Base-by-base conservation (phyloP, 2,113 vertebrate species). In the Carassius gibelio region DNA sequence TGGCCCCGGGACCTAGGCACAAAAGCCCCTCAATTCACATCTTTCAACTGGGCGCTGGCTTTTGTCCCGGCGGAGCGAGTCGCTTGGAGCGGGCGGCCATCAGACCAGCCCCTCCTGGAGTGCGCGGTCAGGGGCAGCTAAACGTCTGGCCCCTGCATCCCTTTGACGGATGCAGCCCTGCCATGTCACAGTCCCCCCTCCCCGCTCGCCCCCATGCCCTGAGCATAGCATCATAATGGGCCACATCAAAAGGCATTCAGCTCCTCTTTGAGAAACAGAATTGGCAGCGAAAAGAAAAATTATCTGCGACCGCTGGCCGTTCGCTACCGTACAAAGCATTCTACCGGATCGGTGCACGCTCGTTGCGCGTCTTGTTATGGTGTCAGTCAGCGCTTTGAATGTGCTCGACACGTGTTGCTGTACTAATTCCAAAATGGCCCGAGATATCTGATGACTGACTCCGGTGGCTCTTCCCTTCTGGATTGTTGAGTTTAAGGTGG, bases 151-250 rank as follows among this genome's bases (percentile, higher is more conserved):
- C 92, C 77, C 85, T 52, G 88, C 91, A 79, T 92, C 92, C 91
- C 93, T 95, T 95, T 96, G 94, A 95, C 93, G 94, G 94, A 94
- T 94, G 93, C 91, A 87, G 92, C 92, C 93, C 93, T 89, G 91
- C 93, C 91, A 94, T 94, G 95, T 94, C 93, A 93, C 90, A 77
- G 11, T 91, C 92, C 92, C 91, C 50, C 79, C 81, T 59, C 78
- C 69, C n/a, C 19, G 4, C 75, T 66, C 72, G 30, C 90, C 93
- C 92, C 88, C 91, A 91, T 92, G 93, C 92, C 93, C 93, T 89
- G 88, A 90, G 86, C 86, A 90, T 91, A 93, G 91, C 93, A 94
- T 94, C 90, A 90, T 89, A 91, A 78, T 86, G 21, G 90, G 86
- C 92, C 91, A 94, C 94, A 94, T 95, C 94, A 95, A 94, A 94